Evolutionary conservation across 2,888 invertebrate species (phyloP), one percentile per base, ranked within the genome.

Genomic region (Epinotia nisella): DNA sequence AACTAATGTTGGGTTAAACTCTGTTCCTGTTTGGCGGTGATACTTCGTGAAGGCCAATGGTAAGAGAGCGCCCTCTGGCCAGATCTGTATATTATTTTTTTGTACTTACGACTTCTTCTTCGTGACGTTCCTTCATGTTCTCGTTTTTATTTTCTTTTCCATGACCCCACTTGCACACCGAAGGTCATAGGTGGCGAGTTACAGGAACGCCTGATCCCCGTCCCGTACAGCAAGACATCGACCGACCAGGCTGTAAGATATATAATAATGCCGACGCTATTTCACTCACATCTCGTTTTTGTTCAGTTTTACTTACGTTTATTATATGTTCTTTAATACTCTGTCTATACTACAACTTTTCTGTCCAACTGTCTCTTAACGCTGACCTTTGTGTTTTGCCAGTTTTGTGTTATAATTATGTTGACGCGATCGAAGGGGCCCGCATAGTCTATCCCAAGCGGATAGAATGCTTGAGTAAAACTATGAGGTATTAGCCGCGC

Each of bases 141-240:
- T 93, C 89, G 90, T 93, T 93, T 92, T 93, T 91, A 91, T 93
- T 94, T 94, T 94, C 92, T 94, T 96, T 96, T 96, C 96, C 96
- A 96, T 96, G 96, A 96, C 95, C 96, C 90, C 89, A 91, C 95
- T 96, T 97, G 96, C 96, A 96, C 97, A 96, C 97, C 97, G 96
- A 98, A 99, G 99, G 98, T 99, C 97, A 99, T 99, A 97, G 98
- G 98, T 97, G 99, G 99, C 95, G 98, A 98, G 96, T 98, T 98
- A 96, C 98, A 98, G 97, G 98, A 98, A 96, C 98, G 98, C 95
- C 98, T 99, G 97, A 98, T 99, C 95, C 98, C 99, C 95, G 98
- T 99, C 95, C 99, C 98, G 95, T 98, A 98, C 97, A 98, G 98
- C 98, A 98, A 98, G 97, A 98, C 98, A 95, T 98, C 98, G 95